Percentiles rank a stretch among this genome's conserved stretches.
Evolutionary conservation across 1,140 invertebrate species (phyloP).

Genomic region (Lerema accius): DNA sequence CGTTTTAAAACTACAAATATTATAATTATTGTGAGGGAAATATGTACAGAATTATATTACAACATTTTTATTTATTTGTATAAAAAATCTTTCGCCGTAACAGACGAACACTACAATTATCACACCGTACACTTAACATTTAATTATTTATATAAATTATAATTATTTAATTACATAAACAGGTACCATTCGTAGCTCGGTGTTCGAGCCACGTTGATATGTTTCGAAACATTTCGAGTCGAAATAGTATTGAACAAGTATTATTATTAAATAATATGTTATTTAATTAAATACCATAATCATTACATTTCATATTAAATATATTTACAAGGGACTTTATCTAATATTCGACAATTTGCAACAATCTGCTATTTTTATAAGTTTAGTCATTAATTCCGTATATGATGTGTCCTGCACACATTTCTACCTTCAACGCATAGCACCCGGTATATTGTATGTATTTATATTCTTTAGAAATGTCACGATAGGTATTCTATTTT

Average conservation of each 20-base stretch:
- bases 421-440: too few relatives aligned
- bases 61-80: not conserved
- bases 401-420: not conserved
- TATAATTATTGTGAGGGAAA: not conserved
- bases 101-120: not conserved
- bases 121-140: not conserved
- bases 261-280: not conserved
- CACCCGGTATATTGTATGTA: too few relatives aligned
- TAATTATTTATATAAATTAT: not conserved
- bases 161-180: slow-evolving; percentile 6
- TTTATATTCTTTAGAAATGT: too few relatives aligned
- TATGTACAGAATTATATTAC: not conserved
- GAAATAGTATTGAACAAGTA: not conserved
- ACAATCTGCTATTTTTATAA: slow-evolving; percentile 1
- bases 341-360: slow-evolving; percentile 10
- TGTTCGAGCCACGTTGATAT: not conserved
- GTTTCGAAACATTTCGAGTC: slow-evolving; percentile 1
- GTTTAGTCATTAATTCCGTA: slow-evolving; percentile 20
- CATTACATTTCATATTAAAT: slow-evolving; percentile 19
- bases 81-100: not conserved
- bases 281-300: slow-evolving; percentile 2
- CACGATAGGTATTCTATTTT: too few relatives aligned
- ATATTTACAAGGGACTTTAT: slow-evolving; percentile 4
- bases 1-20: not conserved
- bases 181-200: not conserved